Evolutionary conservation across 2,113 vertebrate species (phyloP), one percentile per base, ranked within the genome.

Genomic region (Phrynosoma platyrhinos): DNA sequence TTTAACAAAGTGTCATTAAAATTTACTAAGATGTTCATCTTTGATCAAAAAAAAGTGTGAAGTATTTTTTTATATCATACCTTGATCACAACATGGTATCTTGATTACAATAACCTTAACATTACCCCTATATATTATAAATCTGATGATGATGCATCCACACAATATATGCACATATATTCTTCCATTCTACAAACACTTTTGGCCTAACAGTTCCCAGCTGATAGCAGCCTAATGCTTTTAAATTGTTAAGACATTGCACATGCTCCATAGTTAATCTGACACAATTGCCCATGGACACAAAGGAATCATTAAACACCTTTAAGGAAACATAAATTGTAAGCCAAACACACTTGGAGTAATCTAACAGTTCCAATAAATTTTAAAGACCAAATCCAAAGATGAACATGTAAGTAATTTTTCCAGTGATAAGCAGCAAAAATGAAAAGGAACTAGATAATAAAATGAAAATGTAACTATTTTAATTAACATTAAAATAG

Each of bases 241-340:
- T 92, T 94, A 81, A 87, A 77, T 68, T 69, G 80, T 18, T 82
- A 87, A 89, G 92, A 87, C 0, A 76, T 52, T 5, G 80, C 88
- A 94, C 92, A 94, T 90, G 93, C 85, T 95, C 93, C 79, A 81
- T 79, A 87, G 89, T 85, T 91, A 76, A 84, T 89, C 13, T 91
- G 93, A 93, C 90, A 95, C 93, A 96, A 94, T 84, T 90, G 89
- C 82, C 92, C 92, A 92, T 85, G 92, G 89, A 92, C 93, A 96
- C 95, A 96, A 96, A 96, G 92, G 92, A 96, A 93, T 95, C 90
- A 94, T 93, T 92, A 94, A 52, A 91, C 81, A 91, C 86, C 68
- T 87, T 82, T 95, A 94, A 96, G 93, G 92, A 93, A 74, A 95
- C 9, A 62, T 1, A 18, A 82, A 92, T 66, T 58, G 5, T 79